These are phyloP conservation scores for Osmoderma eremita DNA, from an alignment of 2,888 invertebrate genomes.

Conservation along the genomic window DNA sequence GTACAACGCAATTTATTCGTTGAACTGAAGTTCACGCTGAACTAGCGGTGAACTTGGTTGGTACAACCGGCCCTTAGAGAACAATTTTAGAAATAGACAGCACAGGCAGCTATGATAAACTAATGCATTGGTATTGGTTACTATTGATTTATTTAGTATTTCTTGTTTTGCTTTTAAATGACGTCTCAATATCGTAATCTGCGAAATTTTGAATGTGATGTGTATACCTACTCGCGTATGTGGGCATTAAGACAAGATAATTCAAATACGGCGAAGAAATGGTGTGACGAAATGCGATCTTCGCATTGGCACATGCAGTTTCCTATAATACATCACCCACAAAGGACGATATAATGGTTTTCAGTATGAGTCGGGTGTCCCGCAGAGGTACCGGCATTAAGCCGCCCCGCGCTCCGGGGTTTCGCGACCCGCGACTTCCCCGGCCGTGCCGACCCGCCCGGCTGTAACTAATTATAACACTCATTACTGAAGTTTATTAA, in stretches of 20 bases:
- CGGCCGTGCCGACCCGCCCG: constrained; percentile 43
- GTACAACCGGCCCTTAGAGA: no score
- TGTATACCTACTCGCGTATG: background rate
- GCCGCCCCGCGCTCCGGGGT: constrained; percentile 53
- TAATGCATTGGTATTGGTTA: no score
- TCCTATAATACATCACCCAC: constrained; percentile 49
- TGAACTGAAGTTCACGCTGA: no score
- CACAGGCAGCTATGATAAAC: no score
- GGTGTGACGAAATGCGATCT: constrained; percentile 15
- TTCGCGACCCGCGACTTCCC: constrained; percentile 51
- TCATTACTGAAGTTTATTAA: constrained; percentile 65
- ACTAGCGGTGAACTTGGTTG: no score
- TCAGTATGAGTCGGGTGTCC: constrained; percentile 52
- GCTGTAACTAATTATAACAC: constrained; percentile 63
- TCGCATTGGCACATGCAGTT: constrained; percentile 49
- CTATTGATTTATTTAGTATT: no score
- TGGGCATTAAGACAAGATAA: background rate
- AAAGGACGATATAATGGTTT: constrained; percentile 52
- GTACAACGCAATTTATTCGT: no score
- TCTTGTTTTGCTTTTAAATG: background rate
- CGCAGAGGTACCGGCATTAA: constrained; percentile 57
- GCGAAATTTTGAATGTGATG: background rate
- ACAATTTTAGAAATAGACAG: no score
- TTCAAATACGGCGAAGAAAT: constrained; percentile 13
- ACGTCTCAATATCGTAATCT: background rate